phyloP scores from a whole-genome alignment of 2,888 invertebrate genomes.

The Lasioglossum malachurum region DNA sequence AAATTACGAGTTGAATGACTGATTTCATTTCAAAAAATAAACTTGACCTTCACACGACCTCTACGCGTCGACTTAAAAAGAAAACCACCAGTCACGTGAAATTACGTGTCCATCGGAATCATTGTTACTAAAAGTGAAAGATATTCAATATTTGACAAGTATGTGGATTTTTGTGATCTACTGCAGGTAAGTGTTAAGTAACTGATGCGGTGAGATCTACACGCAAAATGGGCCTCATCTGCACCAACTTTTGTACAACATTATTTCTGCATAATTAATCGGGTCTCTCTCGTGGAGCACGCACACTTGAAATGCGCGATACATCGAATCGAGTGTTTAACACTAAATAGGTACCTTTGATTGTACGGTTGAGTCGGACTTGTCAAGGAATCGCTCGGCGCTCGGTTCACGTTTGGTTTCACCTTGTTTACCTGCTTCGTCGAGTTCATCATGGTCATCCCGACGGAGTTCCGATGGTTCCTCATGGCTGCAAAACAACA shows the following conservation, averaged over 20 bases:
- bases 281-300: slow-evolving; percentile 45
- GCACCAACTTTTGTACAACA: slow-evolving; percentile 5
- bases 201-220: slow-evolving; percentile 23
- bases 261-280: slow-evolving; percentile 17
- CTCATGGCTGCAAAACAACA: slow-evolving; percentile 88
- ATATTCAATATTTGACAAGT: not conserved
- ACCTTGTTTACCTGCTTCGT: slow-evolving; percentile 95
- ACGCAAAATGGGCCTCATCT: slow-evolving; percentile 12
- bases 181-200: not conserved
- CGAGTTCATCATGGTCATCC: slow-evolving; percentile 90
- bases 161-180: not conserved
- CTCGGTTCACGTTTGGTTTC: slow-evolving; percentile 94
- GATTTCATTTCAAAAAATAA: not conserved
- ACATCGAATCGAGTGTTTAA: not conserved
- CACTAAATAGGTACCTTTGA: slow-evolving; percentile 85
- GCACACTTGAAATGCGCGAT: slow-evolving; percentile 35
- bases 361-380: slow-evolving; percentile 89
- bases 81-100: not conserved
- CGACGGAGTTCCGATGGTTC: slow-evolving; percentile 91
- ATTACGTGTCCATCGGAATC: not conserved
- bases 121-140: not conserved
- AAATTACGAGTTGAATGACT: not conserved
- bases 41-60: not conserved
- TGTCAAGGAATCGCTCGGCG: slow-evolving; percentile 90
- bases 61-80: not conserved